A percentile compares a stretch with the other conserved stretches of the same genome.
Evolutionary conservation across 2,888 invertebrate genomes (phyloP).

Genomic region (Oxyscelio sp.): DNA sequence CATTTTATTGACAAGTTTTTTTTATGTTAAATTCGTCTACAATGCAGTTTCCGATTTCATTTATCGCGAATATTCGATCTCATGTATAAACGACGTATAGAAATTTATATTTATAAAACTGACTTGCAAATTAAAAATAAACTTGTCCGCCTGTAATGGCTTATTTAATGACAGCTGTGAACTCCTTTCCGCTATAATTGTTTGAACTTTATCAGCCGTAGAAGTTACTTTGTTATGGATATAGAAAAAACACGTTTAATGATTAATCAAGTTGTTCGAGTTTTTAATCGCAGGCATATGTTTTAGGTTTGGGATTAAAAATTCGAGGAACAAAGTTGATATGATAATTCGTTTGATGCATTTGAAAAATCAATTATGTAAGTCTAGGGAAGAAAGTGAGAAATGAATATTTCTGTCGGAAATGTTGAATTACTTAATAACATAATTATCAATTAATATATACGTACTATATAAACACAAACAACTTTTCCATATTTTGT

Average conservation of each 20-base stretch:
- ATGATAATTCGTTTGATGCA: conserved; percentile 22
- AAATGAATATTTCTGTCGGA: conserved; percentile 28
- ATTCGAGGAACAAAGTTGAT: background rate
- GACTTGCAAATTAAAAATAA: conserved; percentile 1
- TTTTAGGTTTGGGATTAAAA: background rate
- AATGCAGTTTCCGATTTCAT: background rate
- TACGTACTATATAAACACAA: conserved; percentile 32
- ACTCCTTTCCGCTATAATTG: conserved; percentile 18
- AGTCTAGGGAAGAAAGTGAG: background rate
- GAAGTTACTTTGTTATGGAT: conserved; percentile 24
- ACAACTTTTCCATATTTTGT: conserved; percentile 43
- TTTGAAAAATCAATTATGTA: conserved; percentile 37
- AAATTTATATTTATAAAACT: background rate
- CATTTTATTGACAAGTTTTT: too few relatives aligned
- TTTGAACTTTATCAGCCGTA: background rate
- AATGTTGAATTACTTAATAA: conserved; percentile 19
- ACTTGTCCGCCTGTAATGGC: conserved; percentile 10
- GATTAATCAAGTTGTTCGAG: conserved; percentile 1
- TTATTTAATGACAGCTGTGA: conserved; percentile 36
- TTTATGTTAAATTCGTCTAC: background rate
- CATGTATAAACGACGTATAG: background rate
- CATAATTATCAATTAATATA: conserved; percentile 16
- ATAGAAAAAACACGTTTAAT: conserved; percentile 1
- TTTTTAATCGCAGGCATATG: conserved; percentile 30
- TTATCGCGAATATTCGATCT: background rate